Evolutionary conservation across 2,113 vertebrate genomes (phyloP), one percentile per base, ranked within the genome.

Genomic region (Hippolais icterina): DNA sequence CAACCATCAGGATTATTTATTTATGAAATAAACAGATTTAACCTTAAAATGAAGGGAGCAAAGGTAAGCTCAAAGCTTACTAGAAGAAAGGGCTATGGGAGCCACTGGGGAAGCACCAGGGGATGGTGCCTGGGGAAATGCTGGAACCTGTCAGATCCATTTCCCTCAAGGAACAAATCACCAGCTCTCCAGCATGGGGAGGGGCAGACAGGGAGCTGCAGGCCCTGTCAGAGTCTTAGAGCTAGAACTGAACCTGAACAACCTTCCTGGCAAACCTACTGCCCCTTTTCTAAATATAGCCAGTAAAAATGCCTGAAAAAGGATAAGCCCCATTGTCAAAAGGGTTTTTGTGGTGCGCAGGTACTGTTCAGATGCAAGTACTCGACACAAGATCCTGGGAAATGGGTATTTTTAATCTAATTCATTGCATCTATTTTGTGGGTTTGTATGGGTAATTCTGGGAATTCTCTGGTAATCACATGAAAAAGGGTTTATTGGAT

Each of bases 401-500:
- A 86, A 63, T 31, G 10, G 23, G 18, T 65, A 9, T 65, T 35
- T 86, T 74, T 39, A 77, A 74, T 83, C 47, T 77, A 81, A 96
- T 68, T 69, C 18, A n/a, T 41, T 66, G 33, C 18, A 25, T 71
- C 71, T 77, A 3, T 88, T 90, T 91, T 63, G 14, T 83, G 47
- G 24, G 22, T 78, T 91, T 33, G 8, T 59, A 27, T 47, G 54
- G 46, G 29, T 78, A 92, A 80, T 94, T 82, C 64, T 80, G 69
- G 31, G 64, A 92, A 59, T 83, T 92, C 90, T 80, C 64, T 81
- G 35, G 25, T 90, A 94, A 94, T 95, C 89, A 83, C 76, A 29
- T 78, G 82, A 37, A 77, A 86, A 94, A 77, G 35, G 70, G 35
- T 95, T 96, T 95, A 95, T 68, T 90, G 93, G 94, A 91, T 96